phyloP scores from a whole-genome alignment of 2,797 vertebrate genomes.

The Sebastes taczanowskii region DNA sequence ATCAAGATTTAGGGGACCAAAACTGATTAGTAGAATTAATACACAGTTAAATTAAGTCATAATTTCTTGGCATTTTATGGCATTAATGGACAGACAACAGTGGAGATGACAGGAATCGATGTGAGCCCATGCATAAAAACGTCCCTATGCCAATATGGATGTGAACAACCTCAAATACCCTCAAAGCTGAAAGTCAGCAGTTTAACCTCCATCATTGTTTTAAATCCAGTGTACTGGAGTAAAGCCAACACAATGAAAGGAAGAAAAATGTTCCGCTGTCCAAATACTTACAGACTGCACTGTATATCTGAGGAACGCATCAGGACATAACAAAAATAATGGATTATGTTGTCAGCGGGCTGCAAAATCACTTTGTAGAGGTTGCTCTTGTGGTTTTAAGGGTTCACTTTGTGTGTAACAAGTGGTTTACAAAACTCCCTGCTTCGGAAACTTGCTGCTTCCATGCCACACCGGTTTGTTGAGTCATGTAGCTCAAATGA shows the following conservation, averaged over 20 bases:
- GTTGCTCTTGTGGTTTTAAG: neutral
- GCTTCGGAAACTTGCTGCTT: conserved; percentile 26
- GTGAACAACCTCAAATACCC: neutral
- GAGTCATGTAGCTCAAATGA: conserved; percentile 33
- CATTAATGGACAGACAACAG: neutral
- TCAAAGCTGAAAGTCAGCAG: conserved; percentile 17
- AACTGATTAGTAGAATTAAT: neutral
- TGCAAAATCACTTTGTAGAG: neutral
- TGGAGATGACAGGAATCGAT: neutral
- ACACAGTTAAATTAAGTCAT: neutral
- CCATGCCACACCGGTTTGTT: conserved; percentile 14
- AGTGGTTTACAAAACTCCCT: neutral
- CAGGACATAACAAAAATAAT: conserved; percentile 10
- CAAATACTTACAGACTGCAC: conserved; percentile 5
- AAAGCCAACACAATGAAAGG: conserved; percentile 19
- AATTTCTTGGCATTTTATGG: neutral
- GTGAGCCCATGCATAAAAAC: neutral
- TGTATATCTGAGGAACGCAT: conserved; percentile 10
- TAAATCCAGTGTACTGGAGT: conserved; percentile 1
- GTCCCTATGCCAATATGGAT: neutral
- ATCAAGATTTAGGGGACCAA: neutral
- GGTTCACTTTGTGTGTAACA: conserved; percentile 16
- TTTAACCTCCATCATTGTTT: conserved; percentile 25
- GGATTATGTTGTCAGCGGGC: neutral
- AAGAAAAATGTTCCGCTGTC: neutral